A percentile compares a stretch with the other conserved stretches of the same genome.
Conservation (phyloP, 2,888 invertebrate species). For the Drosophila infuscata region DNA sequence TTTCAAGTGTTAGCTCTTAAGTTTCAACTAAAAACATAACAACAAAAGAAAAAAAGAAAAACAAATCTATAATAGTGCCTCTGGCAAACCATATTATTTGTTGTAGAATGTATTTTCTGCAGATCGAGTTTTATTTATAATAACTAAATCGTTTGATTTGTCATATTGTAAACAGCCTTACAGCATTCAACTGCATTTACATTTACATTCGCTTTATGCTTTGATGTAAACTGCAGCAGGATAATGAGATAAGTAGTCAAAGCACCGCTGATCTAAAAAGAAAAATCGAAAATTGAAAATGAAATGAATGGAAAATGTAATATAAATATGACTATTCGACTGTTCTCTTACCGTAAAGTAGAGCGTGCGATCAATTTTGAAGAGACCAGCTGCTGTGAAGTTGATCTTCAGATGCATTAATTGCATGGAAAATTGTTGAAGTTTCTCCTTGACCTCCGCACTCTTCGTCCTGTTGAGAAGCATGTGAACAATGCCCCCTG, state of each 20-base stretch:
- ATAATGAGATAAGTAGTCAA: constrained; percentile 85
- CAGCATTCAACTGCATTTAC: constrained; percentile 24
- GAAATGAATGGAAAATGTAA: background rate
- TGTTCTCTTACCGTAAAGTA: constrained; percentile 83
- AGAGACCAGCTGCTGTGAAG: constrained; percentile 85
- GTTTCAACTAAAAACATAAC: too few species aligned
- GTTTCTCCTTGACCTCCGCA: constrained; percentile 80
- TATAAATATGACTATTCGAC: background rate
- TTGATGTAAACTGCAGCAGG: constrained; percentile 84
- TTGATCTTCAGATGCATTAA: constrained; percentile 84
- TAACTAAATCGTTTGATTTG: constrained; percentile 49
- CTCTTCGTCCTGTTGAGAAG: constrained; percentile 81
- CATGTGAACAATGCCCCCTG: constrained; percentile 83
- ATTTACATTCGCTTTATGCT: constrained; percentile 42
- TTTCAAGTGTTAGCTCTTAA: too few species aligned
- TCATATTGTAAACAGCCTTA: constrained; percentile 41
- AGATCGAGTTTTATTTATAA: background rate
- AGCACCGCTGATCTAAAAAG: constrained; percentile 84
- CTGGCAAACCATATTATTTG: background rate
- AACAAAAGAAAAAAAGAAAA: too few species aligned
- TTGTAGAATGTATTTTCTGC: background rate
- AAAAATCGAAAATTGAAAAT: background rate
- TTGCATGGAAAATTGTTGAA: constrained; percentile 84
- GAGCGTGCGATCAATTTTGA: constrained; percentile 84
- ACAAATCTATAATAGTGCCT: background rate